Evolutionary conservation across 2,888 invertebrate genomes (phyloP), one percentile per base, ranked within the genome.

Genomic region (Mesochorus sp.): DNA sequence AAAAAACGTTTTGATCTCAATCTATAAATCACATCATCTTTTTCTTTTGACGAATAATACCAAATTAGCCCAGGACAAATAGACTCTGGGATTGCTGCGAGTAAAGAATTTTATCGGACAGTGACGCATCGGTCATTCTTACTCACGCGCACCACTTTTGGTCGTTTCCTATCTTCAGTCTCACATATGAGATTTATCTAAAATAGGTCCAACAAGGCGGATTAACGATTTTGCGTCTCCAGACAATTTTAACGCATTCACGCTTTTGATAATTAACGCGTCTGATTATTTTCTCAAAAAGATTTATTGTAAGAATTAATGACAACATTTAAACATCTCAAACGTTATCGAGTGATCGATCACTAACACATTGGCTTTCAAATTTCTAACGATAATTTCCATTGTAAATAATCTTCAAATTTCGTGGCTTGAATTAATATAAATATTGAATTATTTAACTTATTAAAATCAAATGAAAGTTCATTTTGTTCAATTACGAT

Each of bases 101-200:
- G 34, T 42, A 53, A 66, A 71, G 51, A 66, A 73, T 73, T 64
- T 85, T 80, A 85, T 85, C 81, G 79, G 84, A 84, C 82, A 83
- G 76, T 85, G 85, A 85, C 79, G 77, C 77, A 85, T 85, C 82
- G 81, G 72, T 70, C 72, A 64, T 55, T 57, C 51, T 53, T 55
- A 68, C 34, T 8, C 34, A 37, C 31, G 8, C n/a, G n/a, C 14
- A 12, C 37, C 64, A 8, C 39, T 67, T 74, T 74, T 74, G 73
- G 12, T 55, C 64, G 37, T 14, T 47, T 44, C 12, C 34, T 59
- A 66, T 39, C 28, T 28, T 37, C 24, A 44, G 28, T 55, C 49
- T 66, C 44, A n/a, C 57, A 17, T 10, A 39, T 28, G 19, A 21
- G 31, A 44, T 21, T 19, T 73, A 66, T 64, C 73, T 71, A 64